phyloP scores from a whole-genome alignment of 2,888 invertebrate species.

The Pardosa pseudoannulata region DNA sequence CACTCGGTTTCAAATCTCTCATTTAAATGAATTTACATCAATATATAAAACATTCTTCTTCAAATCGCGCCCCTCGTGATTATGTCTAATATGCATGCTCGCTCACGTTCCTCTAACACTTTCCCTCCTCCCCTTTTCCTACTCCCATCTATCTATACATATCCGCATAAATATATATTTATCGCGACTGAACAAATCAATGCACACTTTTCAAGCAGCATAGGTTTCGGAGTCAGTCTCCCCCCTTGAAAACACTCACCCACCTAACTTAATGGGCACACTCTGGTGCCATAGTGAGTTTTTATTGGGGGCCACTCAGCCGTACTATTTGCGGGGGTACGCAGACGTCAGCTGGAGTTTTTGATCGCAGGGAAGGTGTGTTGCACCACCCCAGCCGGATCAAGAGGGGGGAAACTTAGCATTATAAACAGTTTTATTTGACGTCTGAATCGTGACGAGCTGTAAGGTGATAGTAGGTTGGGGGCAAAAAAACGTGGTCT shows the following conservation, averaged over 20 bases:
- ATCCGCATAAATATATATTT: constrained; percentile 32
- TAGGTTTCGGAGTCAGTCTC: neutral
- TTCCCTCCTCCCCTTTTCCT: neutral
- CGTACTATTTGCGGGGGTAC: constrained; percentile 9
- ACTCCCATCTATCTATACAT: constrained; percentile 8
- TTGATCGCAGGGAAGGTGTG: constrained; percentile 2
- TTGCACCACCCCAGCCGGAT: neutral
- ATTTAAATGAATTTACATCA: neutral
- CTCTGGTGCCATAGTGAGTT: constrained; percentile 11
- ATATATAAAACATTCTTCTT: neutral
- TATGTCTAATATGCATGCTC: constrained; percentile 1
- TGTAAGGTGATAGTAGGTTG: neutral
- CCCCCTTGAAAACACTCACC: neutral
- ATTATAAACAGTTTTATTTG: constrained; percentile 17
- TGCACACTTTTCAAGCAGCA: constrained; percentile 13
- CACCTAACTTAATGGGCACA: constrained; percentile 3
- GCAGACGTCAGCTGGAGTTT: constrained; percentile 17
- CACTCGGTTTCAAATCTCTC: neutral
- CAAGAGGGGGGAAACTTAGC: neutral
- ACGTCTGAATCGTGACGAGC: neutral
- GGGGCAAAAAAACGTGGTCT: neutral
- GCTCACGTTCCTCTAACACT: neutral
- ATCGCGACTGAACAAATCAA: constrained; percentile 38
- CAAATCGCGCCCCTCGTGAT: neutral
- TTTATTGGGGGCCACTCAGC: constrained; percentile 19